phyloP scores from a whole-genome alignment of 2,888 invertebrate genomes.

The Selenia dentaria region DNA sequence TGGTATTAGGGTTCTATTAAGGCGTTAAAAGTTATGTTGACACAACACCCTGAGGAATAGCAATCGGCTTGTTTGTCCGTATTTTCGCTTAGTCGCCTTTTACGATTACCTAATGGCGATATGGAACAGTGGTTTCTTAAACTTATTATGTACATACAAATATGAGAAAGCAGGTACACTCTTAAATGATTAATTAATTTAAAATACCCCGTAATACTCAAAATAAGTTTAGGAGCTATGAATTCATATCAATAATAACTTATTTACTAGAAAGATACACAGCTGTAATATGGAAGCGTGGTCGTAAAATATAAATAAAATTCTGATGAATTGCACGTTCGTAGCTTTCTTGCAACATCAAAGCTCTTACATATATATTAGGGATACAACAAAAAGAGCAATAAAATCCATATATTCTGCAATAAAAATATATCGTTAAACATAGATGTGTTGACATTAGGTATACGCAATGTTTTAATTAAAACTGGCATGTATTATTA shows the following conservation, averaged over 20 bases:
- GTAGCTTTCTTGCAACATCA: constrained; percentile 40
- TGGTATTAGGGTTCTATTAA: too few relatives aligned
- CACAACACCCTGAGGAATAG: too few relatives aligned
- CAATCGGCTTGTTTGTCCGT: too few relatives aligned
- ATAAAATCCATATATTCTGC: constrained; percentile 41
- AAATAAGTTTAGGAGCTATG: constrained; percentile 1
- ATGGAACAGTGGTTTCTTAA: too few relatives aligned
- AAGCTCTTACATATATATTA: constrained; percentile 33
- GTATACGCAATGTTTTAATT: constrained; percentile 27
- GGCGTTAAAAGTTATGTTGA: too few relatives aligned
- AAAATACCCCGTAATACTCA: too few relatives aligned
- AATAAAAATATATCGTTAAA: constrained; percentile 49
- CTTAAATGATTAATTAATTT: too few relatives aligned
- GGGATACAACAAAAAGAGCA: constrained; percentile 37
- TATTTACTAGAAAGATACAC: constrained; percentile 13
- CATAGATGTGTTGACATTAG: constrained; percentile 26
- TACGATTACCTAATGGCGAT: too few relatives aligned
- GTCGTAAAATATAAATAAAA: constrained; percentile 54
- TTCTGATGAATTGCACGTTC: constrained; percentile 52
- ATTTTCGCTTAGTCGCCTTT: too few relatives aligned
- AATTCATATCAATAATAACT: constrained; percentile 6
- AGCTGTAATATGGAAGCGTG: constrained; percentile 36
- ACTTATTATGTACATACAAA: too few relatives aligned
- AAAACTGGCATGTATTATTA: constrained; percentile 18
- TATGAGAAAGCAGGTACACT: too few relatives aligned